Base-by-base conservation (phyloP, 2,888 invertebrate genomes). In the Philaethria dido region DNA sequence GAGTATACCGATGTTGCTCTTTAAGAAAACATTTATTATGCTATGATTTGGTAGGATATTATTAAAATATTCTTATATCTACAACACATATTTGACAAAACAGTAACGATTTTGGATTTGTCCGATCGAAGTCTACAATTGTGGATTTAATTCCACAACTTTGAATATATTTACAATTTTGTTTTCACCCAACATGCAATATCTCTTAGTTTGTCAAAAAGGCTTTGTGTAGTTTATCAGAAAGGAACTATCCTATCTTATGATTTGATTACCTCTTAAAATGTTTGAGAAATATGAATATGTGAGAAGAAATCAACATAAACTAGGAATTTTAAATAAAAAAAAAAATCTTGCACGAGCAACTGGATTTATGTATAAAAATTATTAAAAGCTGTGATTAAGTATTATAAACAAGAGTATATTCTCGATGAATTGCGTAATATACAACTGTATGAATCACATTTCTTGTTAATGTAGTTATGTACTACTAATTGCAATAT, bases 381-480 rank as follows among this genome's bases (percentile, higher is more conserved):
- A 39, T 20, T 42, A 39, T 22, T 39, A 11, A 57, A 9, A 22
- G 11, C 22, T 64, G 8, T 54, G 44, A 64, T 47, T 48, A 57
- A 36, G 52, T 55, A 55, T 9, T 36, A 45, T 60, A 45, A 66
- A 66, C 50, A 66, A 25, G 42, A 45, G 44, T 45, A 52, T 61
- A 29, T 62, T 47, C 47, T 33, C 47, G 54, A 57, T 57, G 36
- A 64, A 52, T 64, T 57, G 39, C 36, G 55, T 64, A 64, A 57
- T 25, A 47, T n/a, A 42, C 20, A 9, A 20, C 39, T n/a, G n/a
- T 57, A 57, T 64, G 65, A 60, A 60, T 65, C 65, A 65, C 50
- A 20, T 60, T 65, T 59, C 60, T 42, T 50, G 22, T 60, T 50
- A 20, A 50, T 60, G n/a, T 48, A 45, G 47, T 48, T 45, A 64